phyloP scores from a whole-genome alignment of 2,113 vertebrate species.

The Phycodurus eques region DNA sequence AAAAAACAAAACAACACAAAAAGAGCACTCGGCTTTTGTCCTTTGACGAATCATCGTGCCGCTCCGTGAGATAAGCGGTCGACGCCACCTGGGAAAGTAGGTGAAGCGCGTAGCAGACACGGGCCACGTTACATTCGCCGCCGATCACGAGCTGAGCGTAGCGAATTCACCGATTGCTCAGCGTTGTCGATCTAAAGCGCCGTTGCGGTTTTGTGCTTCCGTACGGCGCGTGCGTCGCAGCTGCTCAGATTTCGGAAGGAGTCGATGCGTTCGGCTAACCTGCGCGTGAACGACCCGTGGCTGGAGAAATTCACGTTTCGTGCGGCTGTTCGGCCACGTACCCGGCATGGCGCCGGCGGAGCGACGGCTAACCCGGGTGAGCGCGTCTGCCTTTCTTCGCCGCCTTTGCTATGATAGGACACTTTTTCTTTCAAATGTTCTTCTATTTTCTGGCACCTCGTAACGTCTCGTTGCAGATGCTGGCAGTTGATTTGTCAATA shows the following conservation, averaged over 20 bases:
- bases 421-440: neutral
- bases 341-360: slow-evolving; percentile 40
- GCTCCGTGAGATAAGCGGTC: too few relatives aligned
- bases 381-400: neutral
- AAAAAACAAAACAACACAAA: too few relatives aligned
- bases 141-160: too few relatives aligned
- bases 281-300: slow-evolving; percentile 60
- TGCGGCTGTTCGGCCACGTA: slow-evolving; percentile 45
- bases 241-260: slow-evolving; percentile 72
- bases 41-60: too few relatives aligned
- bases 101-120: too few relatives aligned
- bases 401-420: neutral
- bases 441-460: neutral
- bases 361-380: slow-evolving; percentile 54
- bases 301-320: slow-evolving; percentile 48
- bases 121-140: too few relatives aligned
- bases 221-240: slow-evolving; percentile 28
- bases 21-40: too few relatives aligned
- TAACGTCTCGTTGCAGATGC: slow-evolving; percentile 44
- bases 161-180: too few relatives aligned
- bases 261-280: slow-evolving; percentile 72
- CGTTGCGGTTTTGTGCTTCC: too few relatives aligned
- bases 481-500: slow-evolving; percentile 45
- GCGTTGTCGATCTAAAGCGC: too few relatives aligned
- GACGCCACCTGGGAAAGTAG: too few relatives aligned